These are phyloP conservation scores for Sitophilus oryzae DNA, from an alignment of 1,140 invertebrate genomes.

Conservation along the genomic window DNA sequence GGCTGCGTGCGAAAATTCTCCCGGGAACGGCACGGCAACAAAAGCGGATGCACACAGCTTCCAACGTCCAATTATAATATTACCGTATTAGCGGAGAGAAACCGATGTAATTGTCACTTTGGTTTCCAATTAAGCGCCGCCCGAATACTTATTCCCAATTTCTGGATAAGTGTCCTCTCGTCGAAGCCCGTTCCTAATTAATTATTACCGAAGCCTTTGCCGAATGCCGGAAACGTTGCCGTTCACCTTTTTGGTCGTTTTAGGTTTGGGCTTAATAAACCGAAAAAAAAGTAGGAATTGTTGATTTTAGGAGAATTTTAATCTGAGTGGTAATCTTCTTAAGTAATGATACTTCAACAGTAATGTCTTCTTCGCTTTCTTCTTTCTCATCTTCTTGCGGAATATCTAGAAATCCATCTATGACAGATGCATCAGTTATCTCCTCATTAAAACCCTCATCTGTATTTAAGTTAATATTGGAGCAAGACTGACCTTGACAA, in stretches of 20 bases:
- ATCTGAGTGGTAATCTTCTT: no score
- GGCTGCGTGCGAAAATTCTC: not conserved
- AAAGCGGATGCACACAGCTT: not conserved
- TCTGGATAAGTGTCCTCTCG: not conserved
- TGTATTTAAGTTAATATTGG: no score
- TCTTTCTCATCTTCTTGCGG: no score
- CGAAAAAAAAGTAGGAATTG: no score
- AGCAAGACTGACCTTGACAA: no score
- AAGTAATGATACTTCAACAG: no score
- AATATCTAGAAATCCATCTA: no score
- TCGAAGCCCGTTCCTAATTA: not conserved
- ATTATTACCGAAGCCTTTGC: not conserved
- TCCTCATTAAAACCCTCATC: no score
- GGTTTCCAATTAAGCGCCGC: slow-evolving; percentile 1
- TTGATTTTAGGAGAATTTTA: no score
- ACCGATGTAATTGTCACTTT: slow-evolving; percentile 2
- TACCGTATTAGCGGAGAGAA: not conserved
- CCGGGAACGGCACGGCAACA: not conserved
- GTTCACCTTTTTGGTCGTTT: not conserved
- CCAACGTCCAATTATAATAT: slow-evolving; percentile 3
- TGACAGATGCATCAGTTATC: no score
- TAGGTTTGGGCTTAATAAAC: no score
- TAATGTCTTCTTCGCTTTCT: no score
- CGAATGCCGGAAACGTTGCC: not conserved
- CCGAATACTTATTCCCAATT: not conserved